These are phyloP conservation scores for Dysmachus trigonus DNA, from an alignment of 2,888 invertebrate species.

Conservation along the genomic window DNA sequence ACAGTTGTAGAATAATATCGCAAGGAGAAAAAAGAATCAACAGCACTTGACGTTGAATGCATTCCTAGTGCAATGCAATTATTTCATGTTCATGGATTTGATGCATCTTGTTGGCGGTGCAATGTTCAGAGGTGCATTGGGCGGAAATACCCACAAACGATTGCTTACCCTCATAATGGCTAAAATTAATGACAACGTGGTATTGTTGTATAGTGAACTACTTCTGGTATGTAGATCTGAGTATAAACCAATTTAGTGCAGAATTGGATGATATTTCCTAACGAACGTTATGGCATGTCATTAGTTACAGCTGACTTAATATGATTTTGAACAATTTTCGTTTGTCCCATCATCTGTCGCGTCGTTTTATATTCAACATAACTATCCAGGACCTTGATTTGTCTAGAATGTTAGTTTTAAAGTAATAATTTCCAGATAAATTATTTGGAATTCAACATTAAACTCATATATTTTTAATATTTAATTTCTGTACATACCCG, in stretches of 20 bases:
- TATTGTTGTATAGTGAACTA: not conserved
- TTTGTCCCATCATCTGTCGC: not conserved
- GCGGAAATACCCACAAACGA: not conserved
- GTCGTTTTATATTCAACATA: no score
- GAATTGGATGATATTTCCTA: not conserved
- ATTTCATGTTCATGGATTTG: not conserved
- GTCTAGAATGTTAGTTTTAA: not conserved
- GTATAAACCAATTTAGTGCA: not conserved
- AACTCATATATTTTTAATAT: no score
- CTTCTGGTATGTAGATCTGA: no score
- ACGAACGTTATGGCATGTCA: no score
- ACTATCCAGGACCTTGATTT: not conserved
- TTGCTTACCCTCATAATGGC: not conserved
- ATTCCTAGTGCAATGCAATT: not conserved
- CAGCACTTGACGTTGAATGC: not conserved
- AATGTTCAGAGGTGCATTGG: not conserved
- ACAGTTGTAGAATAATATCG: not conserved
- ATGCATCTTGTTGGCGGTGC: not conserved
- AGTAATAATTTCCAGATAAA: no score
- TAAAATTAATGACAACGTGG: not conserved
- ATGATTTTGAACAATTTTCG: not conserved
- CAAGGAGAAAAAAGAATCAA: not conserved
- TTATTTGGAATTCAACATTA: no score
- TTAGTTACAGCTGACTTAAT: not conserved
- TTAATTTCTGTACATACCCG: conserved; percentile 47